These are phyloP conservation scores for Aurelia aurita complex sp. Pacific DNA, from an alignment of 30 jellyfish, hydroid and myxozoan species.

Conservation along the genomic window DNA sequence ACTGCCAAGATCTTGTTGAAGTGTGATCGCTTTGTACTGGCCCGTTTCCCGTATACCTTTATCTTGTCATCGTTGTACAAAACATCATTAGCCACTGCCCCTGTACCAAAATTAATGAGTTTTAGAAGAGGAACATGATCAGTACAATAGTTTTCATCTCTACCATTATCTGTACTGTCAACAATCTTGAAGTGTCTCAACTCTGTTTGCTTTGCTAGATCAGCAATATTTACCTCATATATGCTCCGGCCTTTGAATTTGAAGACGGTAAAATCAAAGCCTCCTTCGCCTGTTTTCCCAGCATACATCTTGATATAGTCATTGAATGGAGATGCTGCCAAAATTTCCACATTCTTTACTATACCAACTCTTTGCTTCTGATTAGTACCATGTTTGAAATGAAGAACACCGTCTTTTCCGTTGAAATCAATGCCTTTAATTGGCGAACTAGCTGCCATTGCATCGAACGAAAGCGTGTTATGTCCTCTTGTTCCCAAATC, in stretches of 20 bases:
- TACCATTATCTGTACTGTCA: slow-evolving; percentile 17
- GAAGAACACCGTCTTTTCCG: slow-evolving; percentile 5
- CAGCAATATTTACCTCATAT: background rate
- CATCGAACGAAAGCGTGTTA: slow-evolving; percentile 1
- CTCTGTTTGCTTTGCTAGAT: background rate
- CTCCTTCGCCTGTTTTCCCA: background rate
- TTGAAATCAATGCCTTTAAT: slow-evolving; percentile 4
- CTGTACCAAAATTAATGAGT: background rate
- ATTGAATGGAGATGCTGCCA: slow-evolving; percentile 2
- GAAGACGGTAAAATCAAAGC: slow-evolving; percentile 7
- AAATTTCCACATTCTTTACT: slow-evolving; percentile 6
- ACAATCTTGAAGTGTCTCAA: background rate
- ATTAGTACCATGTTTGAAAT: background rate
- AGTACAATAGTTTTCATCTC: background rate
- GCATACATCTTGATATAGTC: slow-evolving; percentile 14
- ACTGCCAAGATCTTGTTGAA: background rate
- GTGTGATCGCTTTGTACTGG: background rate
- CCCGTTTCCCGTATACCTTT: slow-evolving; percentile 2
- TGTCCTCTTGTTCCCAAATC: slow-evolving; percentile 17
- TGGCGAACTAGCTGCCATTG: background rate
- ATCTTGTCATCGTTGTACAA: background rate
- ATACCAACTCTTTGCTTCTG: slow-evolving; percentile 11
- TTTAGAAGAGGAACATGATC: background rate
- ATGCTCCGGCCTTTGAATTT: slow-evolving; percentile 11
- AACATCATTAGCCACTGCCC: slow-evolving; percentile 21